Evolutionary conservation across 2,888 invertebrate species (phyloP).

Genomic region (Stomorhina lunata): DNA sequence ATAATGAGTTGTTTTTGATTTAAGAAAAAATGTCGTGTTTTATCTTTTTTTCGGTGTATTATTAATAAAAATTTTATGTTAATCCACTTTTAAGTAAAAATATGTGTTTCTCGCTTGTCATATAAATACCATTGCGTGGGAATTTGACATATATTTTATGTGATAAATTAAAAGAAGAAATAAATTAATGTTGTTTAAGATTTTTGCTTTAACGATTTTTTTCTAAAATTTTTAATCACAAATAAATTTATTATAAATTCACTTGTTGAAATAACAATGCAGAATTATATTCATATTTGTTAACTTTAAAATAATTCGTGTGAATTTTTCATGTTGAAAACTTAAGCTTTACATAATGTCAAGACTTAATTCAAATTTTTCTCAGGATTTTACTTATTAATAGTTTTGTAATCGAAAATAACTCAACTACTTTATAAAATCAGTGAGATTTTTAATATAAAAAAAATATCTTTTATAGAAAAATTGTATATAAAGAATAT

Average conservation of each 20-base stretch:
- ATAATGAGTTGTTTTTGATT: neutral
- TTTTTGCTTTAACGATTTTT: neutral
- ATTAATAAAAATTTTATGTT: slow-evolving; percentile 37
- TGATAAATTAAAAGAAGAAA: neutral
- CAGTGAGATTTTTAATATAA: no score
- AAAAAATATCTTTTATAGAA: no score
- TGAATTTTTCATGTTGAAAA: neutral
- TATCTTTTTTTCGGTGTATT: slow-evolving; percentile 6
- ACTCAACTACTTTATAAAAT: no score
- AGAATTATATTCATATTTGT: no score
- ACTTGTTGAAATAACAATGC: slow-evolving; percentile 26
- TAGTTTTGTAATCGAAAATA: neutral
- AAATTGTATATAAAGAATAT: no score
- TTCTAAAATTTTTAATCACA: slow-evolving; percentile 2
- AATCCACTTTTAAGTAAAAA: slow-evolving; percentile 29
- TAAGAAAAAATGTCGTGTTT: neutral
- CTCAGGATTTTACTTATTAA: neutral
- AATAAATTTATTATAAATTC: slow-evolving; percentile 14
- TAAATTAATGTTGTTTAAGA: slow-evolving; percentile 16
- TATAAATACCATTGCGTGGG: slow-evolving; percentile 63
- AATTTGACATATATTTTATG: slow-evolving; percentile 62
- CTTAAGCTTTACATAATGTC: slow-evolving; percentile 15
- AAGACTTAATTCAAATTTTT: neutral
- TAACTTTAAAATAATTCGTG: slow-evolving; percentile 1
- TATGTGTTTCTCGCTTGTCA: slow-evolving; percentile 25